Base-by-base conservation (phyloP, 2,888 invertebrate species). In the Drosophila gaucha region DNA sequence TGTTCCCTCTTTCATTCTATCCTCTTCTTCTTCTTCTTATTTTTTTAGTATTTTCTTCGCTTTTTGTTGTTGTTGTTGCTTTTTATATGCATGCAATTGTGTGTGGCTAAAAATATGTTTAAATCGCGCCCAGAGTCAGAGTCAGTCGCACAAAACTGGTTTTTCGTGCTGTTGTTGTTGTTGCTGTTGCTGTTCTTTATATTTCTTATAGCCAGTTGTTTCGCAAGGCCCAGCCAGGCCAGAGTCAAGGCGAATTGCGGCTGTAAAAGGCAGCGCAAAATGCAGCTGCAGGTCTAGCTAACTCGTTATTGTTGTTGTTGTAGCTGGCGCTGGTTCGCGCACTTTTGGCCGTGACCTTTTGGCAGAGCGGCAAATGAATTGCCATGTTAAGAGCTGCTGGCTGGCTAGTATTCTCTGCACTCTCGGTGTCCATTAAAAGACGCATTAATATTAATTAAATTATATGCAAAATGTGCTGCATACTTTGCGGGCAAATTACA, bases 361-460 rank as follows among this genome's bases (percentile, higher is more conserved):
- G 65, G 50, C 75, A 51, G 60, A 64, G 58, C 56, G 73, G 73
- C 69, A 65, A 74, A 78, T 78, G 75, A 78, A 75, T 67, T 69
- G 73, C 58, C 39, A 58, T 67, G 39, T 52, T 50, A 26, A 41
- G 18, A 36, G 41, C 24, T 20, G 18, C 44, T 43, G 28, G 35
- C 52, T 16, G 2, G 6, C 16, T n/a, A n/a, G n/a, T n/a, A n/a
- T n/a, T 31, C 46, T 41, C 35, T 33, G 44, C 44, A 26, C 55
- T 41, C 55, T 14, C 24, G 28, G 30, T 26, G 65, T 31, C 59
- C 68, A 82, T 82, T 85, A 88, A 72, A 35, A 63, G 46, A 44
- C 43, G 74, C 80, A 88, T 88, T 73, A 88, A 88, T 83, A 88
- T 83, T 83, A 88, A 86, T 83, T 86, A 79, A 86, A 83, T 83